Evolutionary conservation across 1,140 invertebrate species (phyloP).

Genomic region (Drosophila pachea): DNA sequence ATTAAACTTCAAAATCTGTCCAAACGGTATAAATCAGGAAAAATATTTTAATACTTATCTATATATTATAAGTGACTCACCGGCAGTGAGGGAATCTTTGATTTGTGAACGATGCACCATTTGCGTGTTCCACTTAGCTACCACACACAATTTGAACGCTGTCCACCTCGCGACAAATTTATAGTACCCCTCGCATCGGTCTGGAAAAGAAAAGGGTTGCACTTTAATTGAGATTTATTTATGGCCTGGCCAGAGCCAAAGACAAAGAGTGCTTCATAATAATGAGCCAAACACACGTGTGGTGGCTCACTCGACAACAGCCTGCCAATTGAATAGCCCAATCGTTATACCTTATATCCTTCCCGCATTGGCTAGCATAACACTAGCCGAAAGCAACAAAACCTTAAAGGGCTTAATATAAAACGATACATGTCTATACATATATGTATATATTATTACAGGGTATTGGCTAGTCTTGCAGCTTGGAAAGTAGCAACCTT

Average conservation of each 20-base stretch:
- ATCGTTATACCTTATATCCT: conserved; percentile 39
- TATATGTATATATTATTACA: not conserved
- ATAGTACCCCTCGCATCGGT: not conserved
- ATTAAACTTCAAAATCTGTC: not conserved
- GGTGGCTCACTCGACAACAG: conserved; percentile 65
- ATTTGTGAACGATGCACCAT: too few relatives aligned
- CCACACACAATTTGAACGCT: not conserved
- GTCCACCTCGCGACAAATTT: not conserved
- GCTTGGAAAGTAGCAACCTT: not conserved
- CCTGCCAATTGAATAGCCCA: conserved; percentile 64
- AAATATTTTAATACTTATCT: not conserved
- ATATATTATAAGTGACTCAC: not conserved
- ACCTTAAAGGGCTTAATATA: too few relatives aligned
- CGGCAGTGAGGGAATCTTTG: too few relatives aligned
- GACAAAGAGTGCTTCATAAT: conserved; percentile 63
- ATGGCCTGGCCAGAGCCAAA: conserved; percentile 47
- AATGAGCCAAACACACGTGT: conserved; percentile 63
- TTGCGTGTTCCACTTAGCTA: too few relatives aligned
- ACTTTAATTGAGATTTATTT: conserved; percentile 77
- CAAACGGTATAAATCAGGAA: not conserved
- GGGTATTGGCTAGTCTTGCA: not conserved
- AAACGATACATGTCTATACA: too few relatives aligned
- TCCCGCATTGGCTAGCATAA: not conserved
- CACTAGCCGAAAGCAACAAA: too few relatives aligned
- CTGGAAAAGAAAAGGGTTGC: conserved; percentile 53